Evolutionary conservation across 37 sponge, comb jelly and placozoan species (phyloP).

Genomic region (Bolinopsis microptera): DNA sequence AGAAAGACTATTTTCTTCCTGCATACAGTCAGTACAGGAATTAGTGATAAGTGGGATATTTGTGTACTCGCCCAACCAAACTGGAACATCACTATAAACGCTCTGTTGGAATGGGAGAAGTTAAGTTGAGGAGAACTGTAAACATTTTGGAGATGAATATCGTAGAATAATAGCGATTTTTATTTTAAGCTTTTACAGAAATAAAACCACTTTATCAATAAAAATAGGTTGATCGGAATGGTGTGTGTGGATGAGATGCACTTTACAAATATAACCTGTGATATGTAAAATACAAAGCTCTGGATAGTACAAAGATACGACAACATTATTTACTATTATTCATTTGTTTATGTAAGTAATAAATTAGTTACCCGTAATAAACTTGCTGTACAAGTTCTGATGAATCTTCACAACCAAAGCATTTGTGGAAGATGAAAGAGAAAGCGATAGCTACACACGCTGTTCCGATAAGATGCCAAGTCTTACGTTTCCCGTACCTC

Average conservation of each 20-base stretch:
- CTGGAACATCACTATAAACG: constrained; percentile 87
- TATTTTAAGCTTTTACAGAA: too few species aligned
- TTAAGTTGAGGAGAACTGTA: too few species aligned
- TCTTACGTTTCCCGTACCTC: constrained; percentile 88
- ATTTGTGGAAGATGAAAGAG: constrained; percentile 87
- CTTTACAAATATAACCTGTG: too few species aligned
- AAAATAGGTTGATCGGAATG: too few species aligned
- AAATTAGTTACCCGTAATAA: constrained; percentile 52
- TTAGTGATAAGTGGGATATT: constrained; percentile 93
- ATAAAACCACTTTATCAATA: too few species aligned
- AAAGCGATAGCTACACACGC: constrained; percentile 78
- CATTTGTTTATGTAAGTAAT: not conserved
- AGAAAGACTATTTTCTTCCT: constrained; percentile 86
- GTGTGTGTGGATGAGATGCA: too few species aligned
- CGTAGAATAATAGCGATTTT: too few species aligned
- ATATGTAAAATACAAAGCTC: too few species aligned
- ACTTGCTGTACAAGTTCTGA: not conserved
- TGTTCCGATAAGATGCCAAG: constrained; percentile 90
- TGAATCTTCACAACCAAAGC: constrained; percentile 71
- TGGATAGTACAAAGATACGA: too few species aligned
- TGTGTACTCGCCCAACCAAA: constrained; percentile 96
- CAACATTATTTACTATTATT: too few species aligned
- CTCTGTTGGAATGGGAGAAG: not conserved
- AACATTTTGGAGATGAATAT: too few species aligned
- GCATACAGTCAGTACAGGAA: constrained; percentile 82